A percentile compares a stretch with the other conserved stretches of the same genome.
These are phyloP conservation scores for Epinotia nisella DNA, from an alignment of 2,888 invertebrate species.

Conservation along the genomic window DNA sequence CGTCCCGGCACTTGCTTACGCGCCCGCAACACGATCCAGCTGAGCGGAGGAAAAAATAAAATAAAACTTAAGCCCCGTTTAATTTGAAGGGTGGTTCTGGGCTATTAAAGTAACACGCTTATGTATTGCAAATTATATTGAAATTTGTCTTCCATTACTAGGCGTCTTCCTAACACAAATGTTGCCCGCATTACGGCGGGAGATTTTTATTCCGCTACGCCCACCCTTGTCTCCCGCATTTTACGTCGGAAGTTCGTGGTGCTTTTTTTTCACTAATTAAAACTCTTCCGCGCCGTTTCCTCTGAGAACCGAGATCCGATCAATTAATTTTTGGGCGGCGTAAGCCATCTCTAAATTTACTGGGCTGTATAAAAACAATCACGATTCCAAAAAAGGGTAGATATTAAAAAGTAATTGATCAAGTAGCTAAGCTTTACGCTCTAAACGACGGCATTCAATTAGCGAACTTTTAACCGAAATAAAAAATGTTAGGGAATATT, in stretches of 20 bases:
- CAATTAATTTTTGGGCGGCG: constrained; percentile 83
- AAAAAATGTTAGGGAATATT: constrained; percentile 34
- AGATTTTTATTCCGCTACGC: constrained; percentile 81
- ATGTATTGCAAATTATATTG: constrained; percentile 86
- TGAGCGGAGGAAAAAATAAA: constrained; percentile 80
- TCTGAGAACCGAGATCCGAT: constrained; percentile 82
- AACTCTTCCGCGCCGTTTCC: constrained; percentile 85
- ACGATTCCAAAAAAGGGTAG: constrained; percentile 65
- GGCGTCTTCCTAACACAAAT: constrained; percentile 84
- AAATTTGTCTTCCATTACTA: constrained; percentile 85
- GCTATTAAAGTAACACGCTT: constrained; percentile 86
- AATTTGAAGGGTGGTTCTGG: constrained; percentile 86
- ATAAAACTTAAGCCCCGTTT: constrained; percentile 85
- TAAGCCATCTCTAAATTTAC: constrained; percentile 81
- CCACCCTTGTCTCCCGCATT: constrained; percentile 83
- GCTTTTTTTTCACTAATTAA: constrained; percentile 84
- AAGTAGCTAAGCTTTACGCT: constrained; percentile 63
- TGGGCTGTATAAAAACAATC: constrained; percentile 74
- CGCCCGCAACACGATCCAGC: constrained; percentile 72
- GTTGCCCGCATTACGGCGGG: constrained; percentile 84
- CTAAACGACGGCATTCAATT: constrained; percentile 49
- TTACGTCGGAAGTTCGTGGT: constrained; percentile 81
- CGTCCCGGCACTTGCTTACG: constrained; percentile 61
- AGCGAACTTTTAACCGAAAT: constrained; percentile 50
- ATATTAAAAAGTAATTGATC: constrained; percentile 76